These are phyloP conservation scores for Thryonomys swinderianus DNA, from an alignment of 2,113 vertebrate genomes.

Conservation along the genomic window DNA sequence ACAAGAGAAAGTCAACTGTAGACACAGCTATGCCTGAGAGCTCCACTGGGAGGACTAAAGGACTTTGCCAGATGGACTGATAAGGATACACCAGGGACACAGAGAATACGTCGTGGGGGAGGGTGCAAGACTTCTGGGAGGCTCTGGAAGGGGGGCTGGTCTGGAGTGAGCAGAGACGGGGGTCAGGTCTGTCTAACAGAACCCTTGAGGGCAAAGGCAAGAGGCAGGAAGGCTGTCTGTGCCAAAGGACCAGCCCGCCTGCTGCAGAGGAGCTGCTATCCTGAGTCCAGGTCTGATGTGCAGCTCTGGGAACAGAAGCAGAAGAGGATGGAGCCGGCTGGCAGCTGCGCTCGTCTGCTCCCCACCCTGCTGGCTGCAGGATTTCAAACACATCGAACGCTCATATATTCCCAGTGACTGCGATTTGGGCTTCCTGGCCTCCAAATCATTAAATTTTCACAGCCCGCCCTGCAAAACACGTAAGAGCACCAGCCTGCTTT, in stretches of 20 bases:
- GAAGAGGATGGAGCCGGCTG: neutral
- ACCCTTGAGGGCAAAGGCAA: neutral
- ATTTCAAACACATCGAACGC: neutral
- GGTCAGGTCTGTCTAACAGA: neutral
- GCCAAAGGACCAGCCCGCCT: neutral
- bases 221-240: neutral
- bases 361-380: accelerated
- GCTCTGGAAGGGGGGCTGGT: neutral
- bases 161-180: neutral
- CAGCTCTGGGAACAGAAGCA: neutral
- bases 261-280: neutral
- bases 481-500: neutral
- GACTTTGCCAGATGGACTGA: neutral
- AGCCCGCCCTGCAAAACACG: neutral
- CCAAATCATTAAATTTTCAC: conserved; percentile 40
- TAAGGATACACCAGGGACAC: neutral
- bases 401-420: neutral
- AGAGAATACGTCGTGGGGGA: neutral
- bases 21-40: neutral
- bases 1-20: neutral
- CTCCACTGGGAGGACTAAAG: neutral
- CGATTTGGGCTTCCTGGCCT: neutral
- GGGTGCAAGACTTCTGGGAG: neutral
- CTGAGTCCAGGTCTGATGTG: neutral
- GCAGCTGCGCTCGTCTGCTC: neutral